Conservation (phyloP, 1,140 invertebrate species). For the Nasonia vitripennis region DNA sequence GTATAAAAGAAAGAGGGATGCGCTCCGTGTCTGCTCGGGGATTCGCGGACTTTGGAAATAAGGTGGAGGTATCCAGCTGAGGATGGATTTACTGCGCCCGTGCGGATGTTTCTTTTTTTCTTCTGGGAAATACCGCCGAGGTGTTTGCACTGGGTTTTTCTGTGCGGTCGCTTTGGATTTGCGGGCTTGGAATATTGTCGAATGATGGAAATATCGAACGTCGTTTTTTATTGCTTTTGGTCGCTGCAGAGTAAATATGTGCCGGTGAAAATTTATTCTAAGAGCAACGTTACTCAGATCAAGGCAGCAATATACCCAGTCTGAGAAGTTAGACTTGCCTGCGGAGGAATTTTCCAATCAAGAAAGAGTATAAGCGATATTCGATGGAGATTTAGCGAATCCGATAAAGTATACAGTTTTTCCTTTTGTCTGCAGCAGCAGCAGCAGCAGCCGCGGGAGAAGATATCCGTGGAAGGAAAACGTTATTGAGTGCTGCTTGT, state of each 20-base stretch:
- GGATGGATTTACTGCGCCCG: not conserved
- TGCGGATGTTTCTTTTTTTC: not conserved
- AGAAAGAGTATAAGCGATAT: conserved; percentile 42
- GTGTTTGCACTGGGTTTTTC: not conserved
- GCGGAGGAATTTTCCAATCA: conserved; percentile 20
- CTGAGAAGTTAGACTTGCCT: not conserved
- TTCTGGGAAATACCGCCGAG: not conserved
- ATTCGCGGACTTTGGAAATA: not conserved
- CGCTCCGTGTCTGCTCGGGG: not conserved
- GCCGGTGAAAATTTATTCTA: no score
- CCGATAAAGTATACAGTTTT: conserved; percentile 45
- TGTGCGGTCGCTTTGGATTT: not conserved
- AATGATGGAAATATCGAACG: not conserved
- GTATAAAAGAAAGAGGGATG: conserved; percentile 48
- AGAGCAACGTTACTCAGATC: no score
- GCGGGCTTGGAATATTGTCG: not conserved
- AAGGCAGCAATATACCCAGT: no score
- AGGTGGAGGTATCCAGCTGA: not conserved
- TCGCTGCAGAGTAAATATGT: no score
- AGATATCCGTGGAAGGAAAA: conserved; percentile 63
- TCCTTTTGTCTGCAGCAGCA: conserved; percentile 51
- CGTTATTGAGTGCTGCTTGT: conserved; percentile 69
- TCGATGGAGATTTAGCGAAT: conserved; percentile 47
- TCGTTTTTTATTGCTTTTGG: no score
- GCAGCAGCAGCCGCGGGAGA: conserved; percentile 23